Evolutionary conservation across 2,888 invertebrate genomes (phyloP), one percentile per base, ranked within the genome.

Genomic region (Aleiodes leptofemur): DNA sequence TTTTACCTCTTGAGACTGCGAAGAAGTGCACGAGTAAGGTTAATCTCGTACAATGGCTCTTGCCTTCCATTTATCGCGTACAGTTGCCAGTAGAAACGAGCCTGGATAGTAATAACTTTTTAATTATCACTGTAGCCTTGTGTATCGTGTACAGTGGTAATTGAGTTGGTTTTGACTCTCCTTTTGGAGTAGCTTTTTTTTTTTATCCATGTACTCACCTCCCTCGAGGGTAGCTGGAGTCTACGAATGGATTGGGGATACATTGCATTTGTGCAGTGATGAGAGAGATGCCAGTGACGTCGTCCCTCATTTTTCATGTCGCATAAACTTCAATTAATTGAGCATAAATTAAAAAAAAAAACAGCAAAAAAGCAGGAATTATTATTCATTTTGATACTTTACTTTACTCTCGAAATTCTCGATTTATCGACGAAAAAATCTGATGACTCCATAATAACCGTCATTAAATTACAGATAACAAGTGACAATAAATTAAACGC

Each of bases 71-170:
- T 80, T 51, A 81, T 73, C 34, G 78, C 74, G 79, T 82, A 83
- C 73, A 84, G 77, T 76, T 83, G 80, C 84, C 83, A 82, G 81
- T 83, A 82, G 80, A 84, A 84, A 74, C 82, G 82, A 73, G 81
- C 81, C 83, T 83, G 81, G 48, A 76, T 69, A 43, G 80, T 80
- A 81, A 79, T 79, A 82, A 81, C 77, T 78, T 78, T 78, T 79
- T 77, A 79, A 77, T 79, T 78, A 78, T 78, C 77, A 76, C 76
- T 72, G 71, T 69, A 73, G 72, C 71, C 55, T 70, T 53, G 59
- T 68, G 59, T 76, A 69, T 74, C 57, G 43, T 43, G 43, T 43
- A 43, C 43, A 57, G 77, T 69, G 77, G 77, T 79, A 80, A 83
- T 80, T 82, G 79, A 81, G 79, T 81, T 80, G 77, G 79, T 79